Evolutionary conservation across 1,140 invertebrate species (phyloP), one percentile per base, ranked within the genome.

Genomic region (Cotesia vestalis): DNA sequence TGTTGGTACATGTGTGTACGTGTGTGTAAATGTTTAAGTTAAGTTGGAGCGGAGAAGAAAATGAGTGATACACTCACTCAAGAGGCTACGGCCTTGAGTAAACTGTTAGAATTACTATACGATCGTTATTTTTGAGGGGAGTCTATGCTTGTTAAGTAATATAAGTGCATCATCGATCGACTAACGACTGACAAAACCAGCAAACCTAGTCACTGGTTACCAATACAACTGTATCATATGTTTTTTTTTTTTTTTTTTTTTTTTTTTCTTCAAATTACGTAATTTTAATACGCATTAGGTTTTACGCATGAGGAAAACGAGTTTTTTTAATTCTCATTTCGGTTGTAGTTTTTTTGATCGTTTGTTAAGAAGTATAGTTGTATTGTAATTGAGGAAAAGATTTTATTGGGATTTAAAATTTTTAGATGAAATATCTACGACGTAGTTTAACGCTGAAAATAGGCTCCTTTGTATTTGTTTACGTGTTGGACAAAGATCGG

Each of bases 51-150:
- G 14, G 34, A 36, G 34, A 55, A 68, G n/a, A 66, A 52, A 66
- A 53, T 12, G 51, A 66, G 38, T 17, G 35, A 70, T 11, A 64
- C 14, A 46, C 40, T 36, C 40, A 51, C 17, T 64, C 4, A 64
- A 36, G 40, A 51, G 69, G 46, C 20, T 55, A 64, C 38, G 52
- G 69, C 69, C 69, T 71, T 71, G 69, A 53, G 69, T 51, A 64
- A 51, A 71, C 69, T 71, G 60, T 57, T 38, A 64, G 69, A 46
- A 11, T 46, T 71, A 63, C 17, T 34, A 46, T 35, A 36, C 69
- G 69, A 71, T 71, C 69, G 69, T 71, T 71, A 71, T 71, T 71
- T 71, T 63, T 40, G 69, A 71, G 69, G 69, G 62, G 69, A 46
- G 61, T 71, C 69, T 71, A 27, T 27, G 27, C 27, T 27, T 27